Percentiles rank a stretch among this genome's conserved stretches.
Evolutionary conservation across 2,113 vertebrate species (phyloP).

Genomic region (Kryptolebias marmoratus): DNA sequence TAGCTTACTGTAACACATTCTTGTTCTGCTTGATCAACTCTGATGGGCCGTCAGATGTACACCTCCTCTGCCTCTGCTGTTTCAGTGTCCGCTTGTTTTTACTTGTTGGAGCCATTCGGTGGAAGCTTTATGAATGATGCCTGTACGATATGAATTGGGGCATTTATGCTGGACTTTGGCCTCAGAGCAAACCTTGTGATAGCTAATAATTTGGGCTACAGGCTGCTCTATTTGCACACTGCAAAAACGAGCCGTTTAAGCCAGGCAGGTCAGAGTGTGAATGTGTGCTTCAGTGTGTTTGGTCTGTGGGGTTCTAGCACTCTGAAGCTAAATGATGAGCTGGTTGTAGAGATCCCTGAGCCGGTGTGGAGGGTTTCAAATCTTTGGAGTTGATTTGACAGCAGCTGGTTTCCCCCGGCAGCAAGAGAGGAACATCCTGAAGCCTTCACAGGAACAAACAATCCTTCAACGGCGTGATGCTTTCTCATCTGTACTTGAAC

Average conservation of each 20-base stretch:
- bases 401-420: conserved; percentile 39
- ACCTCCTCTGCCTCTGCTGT: conserved; percentile 11
- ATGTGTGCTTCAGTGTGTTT: conserved; percentile 37
- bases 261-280: conserved; percentile 28
- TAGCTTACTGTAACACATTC: conserved; percentile 39
- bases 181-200: conserved; percentile 19
- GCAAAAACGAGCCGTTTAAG: conserved; percentile 50
- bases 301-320: conserved; percentile 44
- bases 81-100: conserved; percentile 8
- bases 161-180: conserved; percentile 22
- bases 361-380: conserved; percentile 32
- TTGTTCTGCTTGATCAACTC: conserved; percentile 29
- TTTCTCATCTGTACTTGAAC: background rate
- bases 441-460: conserved; percentile 33
- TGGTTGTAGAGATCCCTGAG: conserved; percentile 24
- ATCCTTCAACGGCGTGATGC: conserved; percentile 14
- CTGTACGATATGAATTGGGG: conserved; percentile 53
- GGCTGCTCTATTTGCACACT: conserved; percentile 48
- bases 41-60: conserved; percentile 40
- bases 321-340: background rate
- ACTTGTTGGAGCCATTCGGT: conserved; percentile 2
- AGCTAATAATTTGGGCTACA: conserved; percentile 27
- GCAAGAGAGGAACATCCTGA: conserved; percentile 25
- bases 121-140: conserved; percentile 21
- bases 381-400: conserved; percentile 38